A percentile compares a stretch with the other conserved stretches of the same genome.
Evolutionary conservation across 2,888 invertebrate species (phyloP).

Genomic region (Aradus depressus): DNA sequence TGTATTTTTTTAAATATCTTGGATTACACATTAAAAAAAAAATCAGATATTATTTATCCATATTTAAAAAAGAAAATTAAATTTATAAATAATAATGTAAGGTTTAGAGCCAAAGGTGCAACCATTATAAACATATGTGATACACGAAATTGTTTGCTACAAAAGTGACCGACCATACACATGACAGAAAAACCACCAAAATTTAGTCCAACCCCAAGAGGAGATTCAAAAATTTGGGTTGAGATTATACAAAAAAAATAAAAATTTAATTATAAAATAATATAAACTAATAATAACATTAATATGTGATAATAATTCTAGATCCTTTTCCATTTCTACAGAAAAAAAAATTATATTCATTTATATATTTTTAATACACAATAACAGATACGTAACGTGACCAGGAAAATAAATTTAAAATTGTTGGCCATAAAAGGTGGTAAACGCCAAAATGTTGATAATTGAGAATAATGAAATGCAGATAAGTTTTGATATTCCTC

Average conservation of each 20-base stretch:
- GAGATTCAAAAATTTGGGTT: constrained; percentile 14
- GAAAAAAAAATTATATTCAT: not conserved
- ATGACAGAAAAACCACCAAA: constrained; percentile 6
- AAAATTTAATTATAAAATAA: no score
- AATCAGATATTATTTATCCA: no score
- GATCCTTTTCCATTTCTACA: not conserved
- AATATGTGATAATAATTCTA: constrained; percentile 6
- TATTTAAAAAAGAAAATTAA: no score
- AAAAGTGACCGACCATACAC: constrained; percentile 11
- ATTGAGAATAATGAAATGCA: no score
- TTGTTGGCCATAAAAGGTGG: no score
- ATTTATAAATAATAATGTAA: no score
- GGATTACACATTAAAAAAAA: no score
- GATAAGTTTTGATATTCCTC: no score
- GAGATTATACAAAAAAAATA: constrained; percentile 15
- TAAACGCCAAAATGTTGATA: no score
- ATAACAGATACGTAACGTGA: constrained; percentile 2
- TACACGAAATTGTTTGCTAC: constrained; percentile 6
- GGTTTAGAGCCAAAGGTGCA: constrained; percentile 8
- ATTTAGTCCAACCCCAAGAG: constrained; percentile 14
- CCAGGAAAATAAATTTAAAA: no score
- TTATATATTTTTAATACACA: not conserved
- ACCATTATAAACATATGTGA: constrained; percentile 8
- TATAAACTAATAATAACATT: no score
- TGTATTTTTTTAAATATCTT: no score